Percentiles rank a stretch among this genome's conserved stretches.
phyloP scores from a whole-genome alignment of 2,888 invertebrate genomes.

The Drosophila pseudotakahashii region DNA sequence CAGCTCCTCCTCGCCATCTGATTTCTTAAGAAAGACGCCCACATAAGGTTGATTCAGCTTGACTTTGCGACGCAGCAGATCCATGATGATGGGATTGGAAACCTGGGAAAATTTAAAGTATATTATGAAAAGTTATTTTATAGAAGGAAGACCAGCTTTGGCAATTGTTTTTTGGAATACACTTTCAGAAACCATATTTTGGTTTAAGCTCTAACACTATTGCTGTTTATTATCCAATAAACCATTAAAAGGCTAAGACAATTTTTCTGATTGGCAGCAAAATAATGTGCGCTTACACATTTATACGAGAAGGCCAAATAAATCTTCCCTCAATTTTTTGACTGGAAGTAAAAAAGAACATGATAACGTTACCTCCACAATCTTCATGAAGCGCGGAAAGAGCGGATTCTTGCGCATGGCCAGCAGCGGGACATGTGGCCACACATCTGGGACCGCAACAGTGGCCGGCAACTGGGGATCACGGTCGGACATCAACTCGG shows the following conservation, averaged over 20 bases:
- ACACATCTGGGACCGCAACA: conserved; percentile 96
- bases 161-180: no score
- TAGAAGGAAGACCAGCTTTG: no score
- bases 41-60: conserved; percentile 98
- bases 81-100: conserved; percentile 93
- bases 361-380: conserved; percentile 90
- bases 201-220: no score
- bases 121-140: no score
- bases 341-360: no score
- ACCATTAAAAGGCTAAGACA: no score
- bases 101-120: conserved; percentile 85
- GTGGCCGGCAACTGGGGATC: conserved; percentile 89
- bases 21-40: conserved; percentile 97
- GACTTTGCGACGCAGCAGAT: conserved; percentile 95
- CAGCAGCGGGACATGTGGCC: conserved; percentile 98
- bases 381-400: conserved; percentile 98
- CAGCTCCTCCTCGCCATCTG: conserved; percentile 94
- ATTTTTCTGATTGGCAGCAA: no score
- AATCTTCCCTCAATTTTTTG: no score
- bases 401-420: conserved; percentile 97
- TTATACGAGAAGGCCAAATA: no score
- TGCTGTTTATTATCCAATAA: no score
- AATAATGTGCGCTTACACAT: no score
- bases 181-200: no score
- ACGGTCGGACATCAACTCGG: conserved; percentile 64